Evolutionary conservation across 2,113 vertebrate genomes (phyloP), one percentile per base, ranked within the genome.

Genomic region (Baryphthengus martii): DNA sequence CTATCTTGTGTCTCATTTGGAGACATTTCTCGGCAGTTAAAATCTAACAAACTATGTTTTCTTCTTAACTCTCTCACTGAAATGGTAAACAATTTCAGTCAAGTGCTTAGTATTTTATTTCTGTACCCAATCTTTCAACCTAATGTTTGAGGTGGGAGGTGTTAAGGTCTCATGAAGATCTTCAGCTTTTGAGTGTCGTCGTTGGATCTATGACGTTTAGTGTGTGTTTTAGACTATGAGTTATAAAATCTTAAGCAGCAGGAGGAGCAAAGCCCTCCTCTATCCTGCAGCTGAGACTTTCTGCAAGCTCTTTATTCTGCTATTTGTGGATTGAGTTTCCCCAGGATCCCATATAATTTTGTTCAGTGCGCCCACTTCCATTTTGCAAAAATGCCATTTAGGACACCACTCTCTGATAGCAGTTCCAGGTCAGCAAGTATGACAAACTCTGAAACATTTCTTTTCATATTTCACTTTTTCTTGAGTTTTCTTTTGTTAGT

Each of bases 191-290:
- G 40, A 42, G n/a, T 25, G 33, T 53, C 12, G 8, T n/a, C 42
- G 42, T 16, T 26, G 3, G 1, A 58, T n/a, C 18, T 37, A 4
- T 4, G 9, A 78, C 40, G 28, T 71, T 85, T 49, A 67, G 6
- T 1, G 26, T 1, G 2, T 1, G 1, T 28, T 84, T 72, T 28
- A 50, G 35, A 42, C 9, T 18, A 25, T 19, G n/a, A 5, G 5
- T 68, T 56, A 44, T 31, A 85, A 86, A 88, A 79, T 35, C 29
- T 33, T 18, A 29, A 58, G 28, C 42, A 76, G 10, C 16, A 35
- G 45, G 20, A 44, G 42, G 2, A 83, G 7, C 4, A 50, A 35
- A 59, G 25, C 71, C 1, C 0, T 59, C 50, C 50, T 47, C 20
- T 21, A 3, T 40, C 5, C 33, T 42, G 31, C 21, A 40, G n/a